These are phyloP conservation scores for Drosophila pegasa DNA, from an alignment of 2,888 invertebrate genomes.

Conservation along the genomic window DNA sequence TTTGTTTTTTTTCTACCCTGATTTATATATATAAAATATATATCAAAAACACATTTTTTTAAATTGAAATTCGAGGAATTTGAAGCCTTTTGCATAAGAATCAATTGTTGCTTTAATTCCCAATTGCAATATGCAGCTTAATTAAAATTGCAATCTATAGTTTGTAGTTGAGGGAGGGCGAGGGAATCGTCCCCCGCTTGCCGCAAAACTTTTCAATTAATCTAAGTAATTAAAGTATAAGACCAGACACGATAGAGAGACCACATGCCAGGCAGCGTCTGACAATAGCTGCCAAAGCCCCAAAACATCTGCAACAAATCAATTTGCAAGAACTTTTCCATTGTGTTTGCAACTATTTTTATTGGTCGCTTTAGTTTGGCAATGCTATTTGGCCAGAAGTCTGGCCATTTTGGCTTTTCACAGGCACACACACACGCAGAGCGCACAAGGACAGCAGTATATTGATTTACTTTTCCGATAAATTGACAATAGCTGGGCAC, in stretches of 20 bases:
- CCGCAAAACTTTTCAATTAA: conserved; percentile 61
- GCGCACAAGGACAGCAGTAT: conserved; percentile 31
- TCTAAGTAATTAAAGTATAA: conserved; percentile 71
- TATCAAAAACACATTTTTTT: no score
- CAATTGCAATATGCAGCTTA: conserved; percentile 25
- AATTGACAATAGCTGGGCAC: conserved; percentile 44
- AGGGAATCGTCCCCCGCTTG: no score
- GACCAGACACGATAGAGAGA: conserved; percentile 30
- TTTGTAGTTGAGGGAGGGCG: no score
- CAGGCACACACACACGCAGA: conserved; percentile 1
- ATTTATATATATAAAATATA: no score
- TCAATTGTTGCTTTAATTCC: conserved; percentile 21
- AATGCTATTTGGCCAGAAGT: conserved; percentile 27
- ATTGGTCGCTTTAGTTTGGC: conserved; percentile 53
- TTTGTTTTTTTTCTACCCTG: no score
- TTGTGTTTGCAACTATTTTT: conserved; percentile 70
- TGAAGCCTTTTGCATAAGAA: conserved; percentile 7
- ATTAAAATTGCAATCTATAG: conserved; percentile 47
- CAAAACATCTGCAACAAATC: conserved; percentile 75
- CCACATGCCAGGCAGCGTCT: conserved; percentile 53
- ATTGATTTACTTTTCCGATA: conserved; percentile 71
- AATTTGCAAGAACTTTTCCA: conserved; percentile 73
- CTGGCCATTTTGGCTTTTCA: conserved; percentile 29
- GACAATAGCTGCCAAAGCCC: conserved; percentile 48
- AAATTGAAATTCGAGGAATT: background rate